Conservation (phyloP, 2,888 invertebrate species). For the Melolontha melolontha region DNA sequence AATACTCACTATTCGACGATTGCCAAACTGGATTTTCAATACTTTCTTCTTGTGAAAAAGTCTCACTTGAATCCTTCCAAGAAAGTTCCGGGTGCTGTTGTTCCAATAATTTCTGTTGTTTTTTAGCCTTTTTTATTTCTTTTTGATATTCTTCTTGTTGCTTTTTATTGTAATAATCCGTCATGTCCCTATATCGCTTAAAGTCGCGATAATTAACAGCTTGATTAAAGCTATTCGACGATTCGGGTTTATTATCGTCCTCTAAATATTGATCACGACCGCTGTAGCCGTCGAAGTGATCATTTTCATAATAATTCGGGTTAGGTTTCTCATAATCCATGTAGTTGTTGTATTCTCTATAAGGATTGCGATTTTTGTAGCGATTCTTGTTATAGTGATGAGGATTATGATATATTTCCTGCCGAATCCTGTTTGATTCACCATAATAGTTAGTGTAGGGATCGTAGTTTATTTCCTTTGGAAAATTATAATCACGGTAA, state of each 20-base stretch:
- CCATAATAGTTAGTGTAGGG: background rate
- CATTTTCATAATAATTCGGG: too few species aligned
- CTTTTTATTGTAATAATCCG: conserved; percentile 33
- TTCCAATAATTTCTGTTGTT: conserved; percentile 1
- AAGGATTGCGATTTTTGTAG: background rate
- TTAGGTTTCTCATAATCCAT: too few species aligned
- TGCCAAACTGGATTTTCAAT: background rate
- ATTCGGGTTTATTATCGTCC: background rate
- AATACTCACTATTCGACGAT: background rate
- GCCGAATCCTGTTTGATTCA: background rate
- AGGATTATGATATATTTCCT: background rate
- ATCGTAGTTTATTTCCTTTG: conserved; percentile 1
- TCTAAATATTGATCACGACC: too few species aligned
- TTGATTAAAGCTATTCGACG: background rate
- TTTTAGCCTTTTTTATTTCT: conserved; percentile 6
- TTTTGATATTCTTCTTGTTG: conserved; percentile 32
- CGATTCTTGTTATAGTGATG: background rate
- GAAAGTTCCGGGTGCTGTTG: conserved; percentile 8
- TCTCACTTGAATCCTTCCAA: background rate
- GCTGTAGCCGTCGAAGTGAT: background rate
- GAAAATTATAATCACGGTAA: background rate
- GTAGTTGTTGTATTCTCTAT: background rate
- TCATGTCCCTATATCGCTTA: conserved; percentile 21
- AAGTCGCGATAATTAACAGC: conserved; percentile 8
- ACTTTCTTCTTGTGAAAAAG: conserved; percentile 1